Evolutionary conservation across 1,140 invertebrate species (phyloP).

Genomic region (Vanessa atalanta): DNA sequence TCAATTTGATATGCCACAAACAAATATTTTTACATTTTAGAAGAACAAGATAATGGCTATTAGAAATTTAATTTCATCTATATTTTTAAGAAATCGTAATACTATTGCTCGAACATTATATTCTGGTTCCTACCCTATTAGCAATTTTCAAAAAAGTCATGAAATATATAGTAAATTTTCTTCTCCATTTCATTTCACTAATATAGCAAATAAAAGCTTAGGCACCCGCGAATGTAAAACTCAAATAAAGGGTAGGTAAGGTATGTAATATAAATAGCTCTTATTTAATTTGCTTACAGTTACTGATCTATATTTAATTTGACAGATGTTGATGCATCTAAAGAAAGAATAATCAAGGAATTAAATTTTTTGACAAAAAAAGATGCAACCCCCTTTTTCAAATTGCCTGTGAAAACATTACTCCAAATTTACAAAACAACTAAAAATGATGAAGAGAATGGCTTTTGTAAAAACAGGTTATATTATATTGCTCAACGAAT

Average conservation of each 20-base stretch:
- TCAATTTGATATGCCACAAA: background rate
- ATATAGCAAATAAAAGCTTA: background rate
- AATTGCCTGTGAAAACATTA: conserved; percentile 59
- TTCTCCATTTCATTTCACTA: background rate
- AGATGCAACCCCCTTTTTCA: conserved; percentile 70
- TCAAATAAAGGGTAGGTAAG: background rate
- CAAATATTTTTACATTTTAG: background rate
- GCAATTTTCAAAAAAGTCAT: background rate
- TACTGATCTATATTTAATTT: background rate
- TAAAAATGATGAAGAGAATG: conserved; percentile 57
- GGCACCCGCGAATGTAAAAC: background rate
- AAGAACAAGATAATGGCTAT: conserved; percentile 2
- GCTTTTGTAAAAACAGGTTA: conserved; percentile 69
- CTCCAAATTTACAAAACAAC: conserved; percentile 60
- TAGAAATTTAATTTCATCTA: background rate
- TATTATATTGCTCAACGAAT: conserved; percentile 70
- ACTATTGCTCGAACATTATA: background rate
- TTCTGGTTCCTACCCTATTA: background rate
- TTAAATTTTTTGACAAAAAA: conserved; percentile 64
- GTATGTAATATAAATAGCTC: background rate
- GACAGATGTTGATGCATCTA: conserved; percentile 21
- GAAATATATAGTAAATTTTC: background rate
- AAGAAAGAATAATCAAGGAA: conserved; percentile 33
- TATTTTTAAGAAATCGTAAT: conserved; percentile 7
- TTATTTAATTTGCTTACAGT: background rate